A percentile compares a stretch with the other conserved stretches of the same genome.
These are phyloP conservation scores for human (Homo sapiens) DNA, from an alignment of 2,113 vertebrate genomes.

Conservation along the genomic window DNA sequence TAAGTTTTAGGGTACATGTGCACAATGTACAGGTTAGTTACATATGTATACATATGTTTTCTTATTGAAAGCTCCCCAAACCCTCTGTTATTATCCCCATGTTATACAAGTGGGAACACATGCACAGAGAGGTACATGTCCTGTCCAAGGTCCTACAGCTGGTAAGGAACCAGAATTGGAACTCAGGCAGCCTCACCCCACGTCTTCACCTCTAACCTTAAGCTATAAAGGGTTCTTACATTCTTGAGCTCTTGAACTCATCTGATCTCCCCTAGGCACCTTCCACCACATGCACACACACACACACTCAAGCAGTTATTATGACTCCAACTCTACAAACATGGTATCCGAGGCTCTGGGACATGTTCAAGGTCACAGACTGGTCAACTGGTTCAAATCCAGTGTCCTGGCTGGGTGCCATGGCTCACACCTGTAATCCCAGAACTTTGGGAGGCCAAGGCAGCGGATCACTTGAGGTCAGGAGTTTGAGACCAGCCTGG, in stretches of 20 bases:
- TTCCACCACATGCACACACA: fast-evolving
- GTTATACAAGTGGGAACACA: background rate
- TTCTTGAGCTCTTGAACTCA: background rate
- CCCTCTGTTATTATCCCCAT: background rate
- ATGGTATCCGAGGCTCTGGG: background rate
- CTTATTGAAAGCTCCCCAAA: background rate
- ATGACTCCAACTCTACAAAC: background rate
- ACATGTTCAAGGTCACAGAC: background rate
- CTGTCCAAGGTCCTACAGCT: background rate
- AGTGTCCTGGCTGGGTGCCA: background rate
- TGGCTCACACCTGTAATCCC: too few relatives aligned
- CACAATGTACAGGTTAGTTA: too few relatives aligned
- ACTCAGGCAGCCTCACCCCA: fast-evolving
- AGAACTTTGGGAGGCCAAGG: too few relatives aligned
- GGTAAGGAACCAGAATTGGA: background rate
- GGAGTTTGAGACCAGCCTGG: too few relatives aligned
- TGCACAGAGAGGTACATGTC: background rate
- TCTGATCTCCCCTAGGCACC: too few relatives aligned
- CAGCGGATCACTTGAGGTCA: too few relatives aligned
- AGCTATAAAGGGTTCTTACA: background rate
- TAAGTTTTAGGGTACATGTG: too few relatives aligned
- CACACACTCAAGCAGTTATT: background rate
- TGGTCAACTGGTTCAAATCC: background rate
- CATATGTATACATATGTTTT: too few relatives aligned
- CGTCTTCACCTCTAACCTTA: too few relatives aligned